phyloP scores from a whole-genome alignment of 2,888 invertebrate species.

The Lepetodrilus schrolli region DNA sequence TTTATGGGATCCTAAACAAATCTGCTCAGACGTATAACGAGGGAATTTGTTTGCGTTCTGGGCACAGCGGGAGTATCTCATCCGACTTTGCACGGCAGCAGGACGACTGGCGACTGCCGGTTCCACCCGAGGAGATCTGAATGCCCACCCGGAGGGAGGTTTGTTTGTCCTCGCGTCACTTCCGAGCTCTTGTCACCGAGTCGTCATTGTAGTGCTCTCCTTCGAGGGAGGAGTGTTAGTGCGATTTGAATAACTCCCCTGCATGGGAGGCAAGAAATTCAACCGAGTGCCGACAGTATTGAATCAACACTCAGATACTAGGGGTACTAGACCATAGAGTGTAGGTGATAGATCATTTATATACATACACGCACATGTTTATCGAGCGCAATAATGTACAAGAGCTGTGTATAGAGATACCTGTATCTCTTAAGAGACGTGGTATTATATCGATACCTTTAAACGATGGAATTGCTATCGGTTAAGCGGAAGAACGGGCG shows the following conservation, averaged over 20 bases:
- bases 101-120: neutral
- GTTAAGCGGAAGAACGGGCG: too few relatives aligned
- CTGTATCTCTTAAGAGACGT: too few relatives aligned
- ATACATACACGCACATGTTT: too few relatives aligned
- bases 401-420: too few relatives aligned
- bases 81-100: neutral
- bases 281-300: too few relatives aligned
- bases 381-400: too few relatives aligned
- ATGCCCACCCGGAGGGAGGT: neutral
- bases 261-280: neutral
- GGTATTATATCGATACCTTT: too few relatives aligned
- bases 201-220: neutral
- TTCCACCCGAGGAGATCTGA: neutral
- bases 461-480: too few relatives aligned
- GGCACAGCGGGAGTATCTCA: neutral
- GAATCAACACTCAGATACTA: too few relatives aligned
- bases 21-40: constrained; percentile 1
- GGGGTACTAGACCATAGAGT: too few relatives aligned
- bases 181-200: neutral
- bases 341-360: too few relatives aligned
- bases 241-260: neutral
- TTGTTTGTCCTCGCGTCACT: neutral
- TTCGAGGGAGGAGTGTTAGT: neutral
- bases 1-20: neutral
- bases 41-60: constrained; percentile 19